These are phyloP conservation scores for Leptinotarsa lineolata DNA, from an alignment of 1,140 invertebrate genomes.

Conservation along the genomic window DNA sequence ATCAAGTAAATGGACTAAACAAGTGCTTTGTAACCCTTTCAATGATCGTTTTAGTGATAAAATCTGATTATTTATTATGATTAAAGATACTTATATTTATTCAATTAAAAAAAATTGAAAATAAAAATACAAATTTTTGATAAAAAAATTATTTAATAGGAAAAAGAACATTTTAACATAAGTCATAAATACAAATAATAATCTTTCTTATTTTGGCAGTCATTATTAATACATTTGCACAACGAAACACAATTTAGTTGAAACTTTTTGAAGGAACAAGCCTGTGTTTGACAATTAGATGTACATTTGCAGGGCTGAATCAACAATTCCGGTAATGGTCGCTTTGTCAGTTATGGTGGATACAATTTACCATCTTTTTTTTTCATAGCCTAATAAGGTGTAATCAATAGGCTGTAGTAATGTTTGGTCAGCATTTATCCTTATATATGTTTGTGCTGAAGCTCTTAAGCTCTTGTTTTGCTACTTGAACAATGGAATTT, in stretches of 20 bases:
- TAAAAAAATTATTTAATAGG: background rate
- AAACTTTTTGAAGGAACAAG: background rate
- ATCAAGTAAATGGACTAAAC: background rate
- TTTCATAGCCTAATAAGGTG: background rate
- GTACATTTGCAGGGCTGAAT: background rate
- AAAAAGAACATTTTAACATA: background rate
- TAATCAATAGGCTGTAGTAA: background rate
- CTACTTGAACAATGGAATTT: constrained; percentile 17
- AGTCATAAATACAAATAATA: background rate
- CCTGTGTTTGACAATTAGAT: background rate
- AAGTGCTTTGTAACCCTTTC: background rate
- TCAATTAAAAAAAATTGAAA: background rate
- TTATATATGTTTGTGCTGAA: background rate
- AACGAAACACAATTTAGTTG: background rate
- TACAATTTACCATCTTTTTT: background rate
- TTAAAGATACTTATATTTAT: background rate
- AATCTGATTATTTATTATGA: background rate
- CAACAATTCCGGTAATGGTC: background rate
- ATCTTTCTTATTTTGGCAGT: background rate
- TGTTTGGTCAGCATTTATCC: background rate
- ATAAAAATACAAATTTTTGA: background rate
- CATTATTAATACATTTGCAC: background rate
- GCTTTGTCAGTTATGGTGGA: background rate
- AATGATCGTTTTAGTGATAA: background rate
- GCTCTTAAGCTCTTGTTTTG: constrained; percentile 3